Evolutionary conservation across 1,140 invertebrate species (phyloP).

Genomic region (Trachymyrmex cornetzi): DNA sequence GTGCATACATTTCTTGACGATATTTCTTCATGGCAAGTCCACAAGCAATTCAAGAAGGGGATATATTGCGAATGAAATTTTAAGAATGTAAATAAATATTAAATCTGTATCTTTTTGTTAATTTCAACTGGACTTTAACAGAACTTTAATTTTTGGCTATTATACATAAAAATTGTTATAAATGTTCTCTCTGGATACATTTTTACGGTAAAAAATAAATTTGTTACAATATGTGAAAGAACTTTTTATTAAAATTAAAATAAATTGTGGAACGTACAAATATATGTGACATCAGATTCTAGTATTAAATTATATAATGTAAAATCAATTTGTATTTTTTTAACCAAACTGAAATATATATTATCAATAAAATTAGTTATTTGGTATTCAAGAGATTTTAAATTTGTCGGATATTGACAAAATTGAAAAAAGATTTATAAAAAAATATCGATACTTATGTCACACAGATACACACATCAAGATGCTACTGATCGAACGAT

Average conservation of each 20-base stretch:
- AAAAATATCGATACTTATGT: neutral
- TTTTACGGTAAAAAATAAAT: neutral
- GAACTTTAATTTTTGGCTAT: neutral
- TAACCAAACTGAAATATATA: neutral
- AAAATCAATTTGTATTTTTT: neutral
- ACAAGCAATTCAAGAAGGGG: neutral
- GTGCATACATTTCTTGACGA: neutral
- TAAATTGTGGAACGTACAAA: neutral
- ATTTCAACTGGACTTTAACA: neutral
- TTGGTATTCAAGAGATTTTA: neutral
- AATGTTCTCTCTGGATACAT: neutral
- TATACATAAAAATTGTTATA: neutral
- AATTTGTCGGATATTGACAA: neutral
- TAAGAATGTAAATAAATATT: neutral
- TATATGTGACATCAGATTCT: neutral
- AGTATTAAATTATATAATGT: constrained; percentile 4
- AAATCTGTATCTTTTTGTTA: neutral
- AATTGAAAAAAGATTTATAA: neutral
- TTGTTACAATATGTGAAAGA: neutral
- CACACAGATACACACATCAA: no score
- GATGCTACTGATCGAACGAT: neutral
- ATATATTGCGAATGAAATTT: neutral
- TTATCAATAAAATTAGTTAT: neutral
- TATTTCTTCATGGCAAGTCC: neutral
- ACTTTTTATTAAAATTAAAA: neutral